Evolutionary conservation across 2,113 vertebrate species (phyloP).

Genomic region (Pseudonaja textilis): DNA sequence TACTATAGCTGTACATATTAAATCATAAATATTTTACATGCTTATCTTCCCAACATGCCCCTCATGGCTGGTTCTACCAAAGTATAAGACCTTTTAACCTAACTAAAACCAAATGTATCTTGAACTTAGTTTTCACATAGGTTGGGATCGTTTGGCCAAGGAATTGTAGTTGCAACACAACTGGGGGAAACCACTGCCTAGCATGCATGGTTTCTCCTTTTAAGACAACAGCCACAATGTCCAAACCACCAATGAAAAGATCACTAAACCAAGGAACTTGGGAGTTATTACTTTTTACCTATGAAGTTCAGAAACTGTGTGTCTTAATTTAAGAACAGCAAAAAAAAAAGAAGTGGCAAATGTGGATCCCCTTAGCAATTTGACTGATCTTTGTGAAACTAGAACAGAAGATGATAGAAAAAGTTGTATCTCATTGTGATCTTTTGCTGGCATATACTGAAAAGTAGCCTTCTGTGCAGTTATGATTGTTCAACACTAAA

Average conservation of each 20-base stretch:
- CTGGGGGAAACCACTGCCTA: background rate
- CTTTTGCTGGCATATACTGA: background rate
- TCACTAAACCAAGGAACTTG: background rate
- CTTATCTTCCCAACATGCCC: constrained; percentile 23
- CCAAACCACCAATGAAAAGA: background rate
- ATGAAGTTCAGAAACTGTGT: background rate
- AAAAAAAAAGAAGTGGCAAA: background rate
- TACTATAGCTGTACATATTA: constrained; percentile 41
- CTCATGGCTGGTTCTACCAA: background rate
- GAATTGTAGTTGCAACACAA: background rate
- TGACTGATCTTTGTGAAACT: background rate
- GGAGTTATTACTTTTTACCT: background rate
- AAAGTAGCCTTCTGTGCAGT: background rate
- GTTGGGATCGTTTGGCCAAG: background rate
- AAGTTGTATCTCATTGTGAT: background rate
- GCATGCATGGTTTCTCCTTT: background rate
- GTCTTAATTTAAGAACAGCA: background rate
- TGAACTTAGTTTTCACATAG: background rate
- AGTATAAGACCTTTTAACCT: background rate
- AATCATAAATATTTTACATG: constrained; percentile 35
- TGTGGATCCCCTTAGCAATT: background rate
- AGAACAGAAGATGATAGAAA: background rate
- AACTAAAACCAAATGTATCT: background rate
- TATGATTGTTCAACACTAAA: background rate
- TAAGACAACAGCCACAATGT: background rate